Percentiles rank a stretch among this genome's conserved stretches.
phyloP scores from a whole-genome alignment of 2,113 vertebrate genomes.

The Actinemys pallida region DNA sequence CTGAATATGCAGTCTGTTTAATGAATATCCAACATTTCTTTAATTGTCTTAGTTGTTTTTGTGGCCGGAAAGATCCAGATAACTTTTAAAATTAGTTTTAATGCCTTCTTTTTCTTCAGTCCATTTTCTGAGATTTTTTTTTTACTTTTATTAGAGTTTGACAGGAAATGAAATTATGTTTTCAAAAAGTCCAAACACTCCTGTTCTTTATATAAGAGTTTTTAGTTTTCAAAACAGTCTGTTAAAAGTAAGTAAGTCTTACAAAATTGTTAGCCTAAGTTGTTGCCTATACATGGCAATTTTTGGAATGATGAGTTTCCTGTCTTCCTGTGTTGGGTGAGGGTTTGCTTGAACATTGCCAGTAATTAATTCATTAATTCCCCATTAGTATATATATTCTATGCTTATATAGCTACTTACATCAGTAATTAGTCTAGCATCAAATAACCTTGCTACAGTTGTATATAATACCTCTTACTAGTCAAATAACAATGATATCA shows the following conservation, averaged over 20 bases:
- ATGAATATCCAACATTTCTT: neutral
- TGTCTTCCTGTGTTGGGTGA: neutral
- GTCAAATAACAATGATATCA: too few relatives aligned
- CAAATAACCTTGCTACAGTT: neutral
- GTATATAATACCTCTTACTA: neutral
- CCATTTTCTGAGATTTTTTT: neutral
- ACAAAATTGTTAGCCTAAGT: neutral
- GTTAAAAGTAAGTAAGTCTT: neutral
- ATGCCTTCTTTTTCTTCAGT: neutral
- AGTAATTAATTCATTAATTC: neutral
- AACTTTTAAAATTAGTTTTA: neutral
- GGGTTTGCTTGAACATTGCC: neutral
- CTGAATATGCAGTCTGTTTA: neutral
- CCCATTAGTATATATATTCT: neutral
- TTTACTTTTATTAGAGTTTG: neutral
- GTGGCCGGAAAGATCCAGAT: neutral
- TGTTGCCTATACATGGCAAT: neutral
- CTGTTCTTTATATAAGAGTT: neutral
- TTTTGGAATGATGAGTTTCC: neutral
- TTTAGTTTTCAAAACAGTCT: neutral
- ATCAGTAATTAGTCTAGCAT: neutral
- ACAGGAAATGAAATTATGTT: neutral
- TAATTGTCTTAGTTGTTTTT: neutral
- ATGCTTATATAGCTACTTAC: neutral
- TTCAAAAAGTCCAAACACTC: neutral